Evolutionary conservation across 2,797 vertebrate genomes (phyloP), one percentile per base, ranked within the genome.

Genomic region (Cryptoblepharus egeriae): DNA sequence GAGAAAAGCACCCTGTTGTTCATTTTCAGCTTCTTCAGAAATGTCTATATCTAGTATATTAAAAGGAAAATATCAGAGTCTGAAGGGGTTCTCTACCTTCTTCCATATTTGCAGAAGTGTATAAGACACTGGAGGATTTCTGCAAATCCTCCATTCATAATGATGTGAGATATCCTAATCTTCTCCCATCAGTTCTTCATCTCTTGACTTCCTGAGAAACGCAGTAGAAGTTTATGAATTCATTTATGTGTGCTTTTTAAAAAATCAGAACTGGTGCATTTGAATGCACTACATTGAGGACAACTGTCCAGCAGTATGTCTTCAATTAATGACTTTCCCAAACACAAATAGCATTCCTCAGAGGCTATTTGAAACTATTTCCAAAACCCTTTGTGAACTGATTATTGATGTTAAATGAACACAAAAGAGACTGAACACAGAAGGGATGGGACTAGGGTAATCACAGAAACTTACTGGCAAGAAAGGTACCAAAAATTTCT

Each of bases 141-240:
- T 88, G 84, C 13, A 92, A 90, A 90, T 87, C 89, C 87, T 87
- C 85, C 84, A 88, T 87, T 85, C 83, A 80, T 81, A 85, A 84
- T 75, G 60, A 85, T 88, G 82, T 81, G 85, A 81, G 81, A 75
- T 73, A 89, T 77, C 83, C 83, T 88, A 87, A 2, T 81, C 87
- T 84, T 91, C 80, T 88, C 89, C 87, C 90, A 88, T 80, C 69
- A 91, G 15, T 77, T 88, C 86, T 90, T 88, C 79, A 58, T 81
- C 76, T 82, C 88, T 69, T 83, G 88, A 64, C 76, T 72, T 84
- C 84, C 84, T 89, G 78, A 83, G 87, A 88, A 90, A 92, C 1
- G 80, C 10, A 82, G 83, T 60, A 16, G 12, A 78, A 79, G 68
- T 22, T 73, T 81, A 77, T 75, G 77, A 85, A 90, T 86, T 75